These are phyloP conservation scores for Anastrepha ludens DNA, from an alignment of 1,140 invertebrate species.

Conservation along the genomic window DNA sequence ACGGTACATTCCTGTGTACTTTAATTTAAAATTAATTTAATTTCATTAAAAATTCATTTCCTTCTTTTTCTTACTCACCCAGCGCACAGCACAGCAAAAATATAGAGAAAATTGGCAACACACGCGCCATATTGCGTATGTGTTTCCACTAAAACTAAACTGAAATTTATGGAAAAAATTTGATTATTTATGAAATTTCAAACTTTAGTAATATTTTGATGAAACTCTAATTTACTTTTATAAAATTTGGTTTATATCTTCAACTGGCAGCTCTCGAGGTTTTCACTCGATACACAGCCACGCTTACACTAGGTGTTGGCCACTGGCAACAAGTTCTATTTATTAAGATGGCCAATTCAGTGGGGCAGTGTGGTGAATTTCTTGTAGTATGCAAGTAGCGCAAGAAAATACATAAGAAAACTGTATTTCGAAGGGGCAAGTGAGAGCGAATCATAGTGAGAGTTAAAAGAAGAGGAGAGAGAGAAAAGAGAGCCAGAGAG, in stretches of 20 bases:
- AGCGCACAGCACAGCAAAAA: slow-evolving; percentile 66
- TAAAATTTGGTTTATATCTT: slow-evolving; percentile 51
- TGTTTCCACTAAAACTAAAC: slow-evolving; percentile 55
- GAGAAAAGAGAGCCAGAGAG: neutral
- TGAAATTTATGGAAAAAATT: slow-evolving; percentile 47
- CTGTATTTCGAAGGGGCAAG: neutral
- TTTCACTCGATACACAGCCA: slow-evolving; percentile 74
- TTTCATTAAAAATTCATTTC: neutral
- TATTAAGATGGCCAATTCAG: slow-evolving; percentile 68
- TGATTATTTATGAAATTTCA: slow-evolving; percentile 18
- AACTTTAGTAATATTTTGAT: slow-evolving; percentile 29
- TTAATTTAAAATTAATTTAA: too few relatives aligned
- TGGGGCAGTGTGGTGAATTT: slow-evolving; percentile 56
- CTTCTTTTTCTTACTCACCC: slow-evolving; percentile 65
- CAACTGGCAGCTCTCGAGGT: slow-evolving; percentile 56
- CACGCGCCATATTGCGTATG: slow-evolving; percentile 69
- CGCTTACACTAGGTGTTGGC: slow-evolving; percentile 75
- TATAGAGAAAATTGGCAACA: slow-evolving; percentile 68
- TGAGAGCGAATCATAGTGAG: neutral
- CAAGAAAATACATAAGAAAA: neutral
- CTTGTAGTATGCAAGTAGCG: neutral
- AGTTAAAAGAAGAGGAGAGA: neutral
- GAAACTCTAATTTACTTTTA: slow-evolving; percentile 46
- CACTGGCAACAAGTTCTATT: slow-evolving; percentile 72
- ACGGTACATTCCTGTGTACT: too few relatives aligned